Conservation (phyloP, 2,888 invertebrate genomes). For the Cataglyphis livida region DNA sequence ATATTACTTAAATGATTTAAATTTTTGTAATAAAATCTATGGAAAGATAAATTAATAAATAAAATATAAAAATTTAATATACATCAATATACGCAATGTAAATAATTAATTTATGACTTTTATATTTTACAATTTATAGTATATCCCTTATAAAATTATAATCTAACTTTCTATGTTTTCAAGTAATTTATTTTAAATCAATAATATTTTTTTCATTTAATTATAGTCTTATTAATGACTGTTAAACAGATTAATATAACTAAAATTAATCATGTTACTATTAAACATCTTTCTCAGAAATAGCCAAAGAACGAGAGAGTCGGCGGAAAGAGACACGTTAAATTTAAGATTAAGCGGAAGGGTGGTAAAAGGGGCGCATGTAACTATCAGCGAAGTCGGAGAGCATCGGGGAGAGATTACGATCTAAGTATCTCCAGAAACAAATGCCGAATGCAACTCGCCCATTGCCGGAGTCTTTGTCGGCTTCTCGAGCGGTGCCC, state of each 20-base stretch:
- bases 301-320: neutral
- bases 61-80: neutral
- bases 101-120: neutral
- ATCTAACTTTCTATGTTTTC: neutral
- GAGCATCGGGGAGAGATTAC: slow-evolving; percentile 80
- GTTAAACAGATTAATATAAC: neutral
- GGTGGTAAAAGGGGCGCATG: slow-evolving; percentile 61
- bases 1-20: neutral
- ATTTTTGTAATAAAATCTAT: neutral
- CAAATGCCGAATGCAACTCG: slow-evolving; percentile 84
- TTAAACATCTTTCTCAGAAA: slow-evolving; percentile 36
- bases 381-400: slow-evolving; percentile 76
- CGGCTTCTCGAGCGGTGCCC: slow-evolving; percentile 76
- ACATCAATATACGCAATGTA: neutral
- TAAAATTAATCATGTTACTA: neutral
- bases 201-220: neutral
- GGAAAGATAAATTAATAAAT: neutral
- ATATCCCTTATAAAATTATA: neutral
- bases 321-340: slow-evolving; percentile 19
- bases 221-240: neutral
- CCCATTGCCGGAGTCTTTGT: slow-evolving; percentile 82
- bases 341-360: slow-evolving; percentile 41
- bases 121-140: neutral
- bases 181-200: neutral
- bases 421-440: slow-evolving; percentile 83